Base-by-base conservation (phyloP, 2,888 invertebrate genomes). In the Slavum lentiscoides region DNA sequence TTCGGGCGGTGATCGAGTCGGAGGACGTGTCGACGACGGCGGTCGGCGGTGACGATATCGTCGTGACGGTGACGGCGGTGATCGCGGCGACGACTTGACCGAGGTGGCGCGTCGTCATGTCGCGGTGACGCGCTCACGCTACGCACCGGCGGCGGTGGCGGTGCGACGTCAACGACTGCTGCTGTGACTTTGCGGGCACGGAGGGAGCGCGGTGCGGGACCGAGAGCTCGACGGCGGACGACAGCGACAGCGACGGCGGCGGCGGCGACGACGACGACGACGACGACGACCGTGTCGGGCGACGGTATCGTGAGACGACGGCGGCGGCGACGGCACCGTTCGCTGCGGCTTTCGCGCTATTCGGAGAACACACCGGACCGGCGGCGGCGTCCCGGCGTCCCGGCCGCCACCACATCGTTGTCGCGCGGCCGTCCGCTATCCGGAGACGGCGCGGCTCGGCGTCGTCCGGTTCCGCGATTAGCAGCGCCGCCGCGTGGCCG, bases 1-100 rank as follows among this genome's bases (percentile, higher is more conserved):
- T 73, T 58, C 81, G 82, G 74, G 80, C 76, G 76, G 68, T 75
- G 49, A 80, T 49, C 68, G 74, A n/a, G 53, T 55, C 62, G 64
- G 30, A 7, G 17, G 17, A 74, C 15, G 55, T 55, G 6, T 55
- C 5, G 55, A 30, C 19, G 13, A 21, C 49, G 70, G 53, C 49
- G 23, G 23, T 19, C 39, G 37, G 15, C 30, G 55, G 30, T 6
- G 43, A 43, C 43, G 43, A 43, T 23, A 11, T n/a, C 49, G n/a
- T 17, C 30, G 9, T 19, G 64, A 23, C 2, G 69, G 19, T 8
- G 49, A 9, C 21, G 62, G n/a, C n/a, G 53, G 21, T n/a, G 74
- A 21, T 23, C 69, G 43, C 39, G 72, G 21, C 64, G 64, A 39
- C 39, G 64, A 39, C 70, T 62, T 80, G 80, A 58, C 55, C 72